Evolutionary conservation across 92 coral and sea anemone genomes (phyloP).

Genomic region (Epizoanthus illoricatus): DNA sequence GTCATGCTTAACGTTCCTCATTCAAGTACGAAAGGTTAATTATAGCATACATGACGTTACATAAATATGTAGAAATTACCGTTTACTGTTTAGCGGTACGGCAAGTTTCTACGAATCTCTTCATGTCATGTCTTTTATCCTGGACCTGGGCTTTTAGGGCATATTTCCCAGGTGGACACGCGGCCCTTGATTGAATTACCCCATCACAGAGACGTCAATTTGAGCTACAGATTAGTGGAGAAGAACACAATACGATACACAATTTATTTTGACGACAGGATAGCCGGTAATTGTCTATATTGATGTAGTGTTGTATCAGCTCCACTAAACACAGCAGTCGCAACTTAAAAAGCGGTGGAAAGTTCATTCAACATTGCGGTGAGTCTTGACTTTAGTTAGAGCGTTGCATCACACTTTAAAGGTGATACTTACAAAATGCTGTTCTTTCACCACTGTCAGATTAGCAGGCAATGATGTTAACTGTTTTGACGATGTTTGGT

Average conservation of each 20-base stretch:
- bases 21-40: slow-evolving; percentile 5
- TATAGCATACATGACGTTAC: slow-evolving; percentile 24
- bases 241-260: neutral
- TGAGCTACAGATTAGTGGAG: neutral
- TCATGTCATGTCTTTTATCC: neutral
- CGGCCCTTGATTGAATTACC: slow-evolving; percentile 5
- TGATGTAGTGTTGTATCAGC: neutral
- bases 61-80: neutral
- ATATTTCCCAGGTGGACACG: neutral
- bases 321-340: neutral
- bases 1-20: slow-evolving; percentile 17
- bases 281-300: neutral
- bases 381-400: neutral
- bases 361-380: slow-evolving; percentile 24
- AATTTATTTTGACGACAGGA: neutral
- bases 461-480: slow-evolving; percentile 9
- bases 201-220: slow-evolving; percentile 4
- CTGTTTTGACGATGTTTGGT: slow-evolving; percentile 6
- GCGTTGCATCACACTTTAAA: neutral
- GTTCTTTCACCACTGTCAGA: neutral
- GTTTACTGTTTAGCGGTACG: neutral
- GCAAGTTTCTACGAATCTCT: neutral
- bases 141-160: neutral
- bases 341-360: neutral
- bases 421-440: neutral